Percentiles rank a stretch among this genome's conserved stretches.
Evolutionary conservation across 2,797 vertebrate genomes (phyloP).

Genomic region (Philypnodon macrostomus): DNA sequence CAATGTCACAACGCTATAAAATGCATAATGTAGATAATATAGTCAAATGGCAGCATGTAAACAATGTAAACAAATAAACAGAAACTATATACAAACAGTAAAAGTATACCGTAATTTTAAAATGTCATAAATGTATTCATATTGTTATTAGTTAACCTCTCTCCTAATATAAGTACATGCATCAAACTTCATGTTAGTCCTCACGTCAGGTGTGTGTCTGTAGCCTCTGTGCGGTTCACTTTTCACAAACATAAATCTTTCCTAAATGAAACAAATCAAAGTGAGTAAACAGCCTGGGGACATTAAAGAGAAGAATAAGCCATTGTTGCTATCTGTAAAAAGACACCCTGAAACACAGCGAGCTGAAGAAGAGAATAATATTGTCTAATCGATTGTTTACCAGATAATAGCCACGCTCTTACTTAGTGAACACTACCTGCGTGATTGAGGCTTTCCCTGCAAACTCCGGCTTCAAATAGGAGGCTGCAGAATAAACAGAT

Average conservation of each 20-base stretch:
- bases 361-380: conserved; percentile 44
- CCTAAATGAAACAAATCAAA: conserved; percentile 32
- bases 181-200: conserved; percentile 1
- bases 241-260: conserved; percentile 28
- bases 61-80: no score
- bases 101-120: no score
- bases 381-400: conserved; percentile 58
- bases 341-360: conserved; percentile 29
- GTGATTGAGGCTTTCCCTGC: conserved; percentile 55
- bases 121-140: no score
- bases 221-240: conserved; percentile 28
- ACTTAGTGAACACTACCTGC: conserved; percentile 52
- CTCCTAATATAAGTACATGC: no score
- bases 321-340: conserved; percentile 46
- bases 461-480: no score
- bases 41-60: no score
- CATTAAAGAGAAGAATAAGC: conserved; percentile 38
- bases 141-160: no score
- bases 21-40: no score
- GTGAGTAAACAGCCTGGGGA: conserved; percentile 23
- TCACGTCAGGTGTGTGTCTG: conserved; percentile 4
- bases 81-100: no score
- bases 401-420: conserved; percentile 50
- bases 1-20: no score
- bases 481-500: conserved; percentile 29